Evolutionary conservation across 1,140 invertebrate genomes (phyloP).

Genomic region (Macrocentrus cingulum): DNA sequence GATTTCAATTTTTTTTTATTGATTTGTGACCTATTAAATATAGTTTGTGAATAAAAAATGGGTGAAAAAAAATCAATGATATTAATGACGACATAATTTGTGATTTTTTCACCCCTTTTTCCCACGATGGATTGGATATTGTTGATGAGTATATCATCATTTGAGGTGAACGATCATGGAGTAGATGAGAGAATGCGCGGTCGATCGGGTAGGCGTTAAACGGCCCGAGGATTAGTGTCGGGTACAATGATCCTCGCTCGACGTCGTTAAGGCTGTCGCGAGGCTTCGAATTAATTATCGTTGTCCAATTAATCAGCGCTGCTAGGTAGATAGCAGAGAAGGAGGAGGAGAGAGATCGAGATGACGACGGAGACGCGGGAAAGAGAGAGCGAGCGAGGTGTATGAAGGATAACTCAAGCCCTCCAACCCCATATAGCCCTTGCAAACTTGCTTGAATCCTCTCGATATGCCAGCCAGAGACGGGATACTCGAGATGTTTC

Average conservation of each 20-base stretch:
- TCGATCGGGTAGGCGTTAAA: conserved; percentile 25
- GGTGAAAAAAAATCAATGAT: too few relatives aligned
- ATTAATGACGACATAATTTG: not conserved
- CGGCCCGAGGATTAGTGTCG: conserved; percentile 25
- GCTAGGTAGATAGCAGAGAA: conserved; percentile 19
- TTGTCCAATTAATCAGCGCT: conserved; percentile 31
- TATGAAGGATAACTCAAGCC: not conserved
- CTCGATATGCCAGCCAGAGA: not conserved
- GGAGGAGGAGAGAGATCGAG: conserved; percentile 1
- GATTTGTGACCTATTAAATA: too few relatives aligned
- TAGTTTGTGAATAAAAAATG: too few relatives aligned
- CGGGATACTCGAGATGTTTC: conserved; percentile 25
- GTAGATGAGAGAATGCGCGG: not conserved
- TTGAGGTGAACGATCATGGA: not conserved
- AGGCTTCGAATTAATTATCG: conserved; percentile 31
- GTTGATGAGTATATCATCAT: not conserved
- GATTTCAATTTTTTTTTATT: too few relatives aligned
- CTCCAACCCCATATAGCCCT: not conserved
- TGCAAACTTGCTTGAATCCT: not conserved
- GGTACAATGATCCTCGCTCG: conserved; percentile 28
- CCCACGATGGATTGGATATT: too few relatives aligned
- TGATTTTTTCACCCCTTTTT: not conserved
- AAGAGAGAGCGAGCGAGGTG: not conserved
- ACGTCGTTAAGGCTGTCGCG: conserved; percentile 30
- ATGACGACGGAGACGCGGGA: too few relatives aligned